These are phyloP conservation scores for Uromys caudimaculatus DNA, from an alignment of 2,797 vertebrate species.

Conservation along the genomic window DNA sequence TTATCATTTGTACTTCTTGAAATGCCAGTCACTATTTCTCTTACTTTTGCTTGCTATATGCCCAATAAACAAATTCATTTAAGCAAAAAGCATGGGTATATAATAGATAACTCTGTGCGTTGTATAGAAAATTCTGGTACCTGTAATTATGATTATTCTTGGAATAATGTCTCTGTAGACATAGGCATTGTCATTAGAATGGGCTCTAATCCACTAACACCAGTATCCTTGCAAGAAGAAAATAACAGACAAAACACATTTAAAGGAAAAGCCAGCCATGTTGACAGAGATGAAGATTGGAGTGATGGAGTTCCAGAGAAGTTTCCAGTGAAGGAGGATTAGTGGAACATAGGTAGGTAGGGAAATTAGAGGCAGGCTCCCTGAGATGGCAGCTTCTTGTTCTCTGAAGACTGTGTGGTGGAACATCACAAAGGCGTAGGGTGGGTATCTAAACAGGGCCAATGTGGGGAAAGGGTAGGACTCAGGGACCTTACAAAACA, in stretches of 20 bases:
- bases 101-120: not conserved
- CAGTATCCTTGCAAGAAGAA: not conserved
- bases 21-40: not conserved
- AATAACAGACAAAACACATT: not conserved
- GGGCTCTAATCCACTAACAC: not conserved
- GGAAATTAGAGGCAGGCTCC: not conserved
- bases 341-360: not conserved
- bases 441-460: not conserved
- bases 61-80: not conserved
- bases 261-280: not conserved
- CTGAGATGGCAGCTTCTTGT: not conserved
- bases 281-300: not conserved
- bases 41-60: not conserved
- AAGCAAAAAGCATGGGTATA: not conserved
- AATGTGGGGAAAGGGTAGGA: rapidly evolving
- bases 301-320: not conserved
- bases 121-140: not conserved
- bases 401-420: not conserved
- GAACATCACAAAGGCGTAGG: not conserved
- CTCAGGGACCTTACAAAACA: not conserved
- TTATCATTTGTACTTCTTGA: not conserved
- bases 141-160: not conserved
- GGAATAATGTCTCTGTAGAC: not conserved
- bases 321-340: not conserved
- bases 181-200: not conserved